Evolutionary conservation across 2,888 invertebrate genomes (phyloP).

Genomic region (Stictocephala bisonia): DNA sequence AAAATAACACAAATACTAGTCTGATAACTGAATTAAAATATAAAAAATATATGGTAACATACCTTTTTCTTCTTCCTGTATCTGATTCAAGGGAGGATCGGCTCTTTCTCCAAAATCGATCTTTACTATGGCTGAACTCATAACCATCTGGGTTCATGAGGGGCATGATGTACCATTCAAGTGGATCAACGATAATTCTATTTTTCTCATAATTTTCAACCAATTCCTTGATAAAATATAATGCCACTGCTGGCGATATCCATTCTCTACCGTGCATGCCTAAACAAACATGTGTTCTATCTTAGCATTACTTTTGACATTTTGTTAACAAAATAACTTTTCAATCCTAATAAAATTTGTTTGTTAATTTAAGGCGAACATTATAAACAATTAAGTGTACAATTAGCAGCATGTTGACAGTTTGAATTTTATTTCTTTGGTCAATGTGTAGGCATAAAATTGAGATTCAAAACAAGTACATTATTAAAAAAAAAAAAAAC

Average conservation of each 20-base stretch:
- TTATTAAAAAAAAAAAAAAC: no score
- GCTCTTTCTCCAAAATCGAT: slow-evolving; percentile 56
- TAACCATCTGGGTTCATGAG: slow-evolving; percentile 87
- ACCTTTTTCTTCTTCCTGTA: slow-evolving; percentile 35
- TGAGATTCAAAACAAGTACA: no score
- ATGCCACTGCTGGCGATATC: slow-evolving; percentile 84
- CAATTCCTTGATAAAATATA: slow-evolving; percentile 78
- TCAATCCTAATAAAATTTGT: no score
- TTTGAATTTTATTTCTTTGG: no score
- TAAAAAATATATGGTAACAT: not conserved
- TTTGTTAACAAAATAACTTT: no score
- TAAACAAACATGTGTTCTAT: slow-evolving; percentile 44
- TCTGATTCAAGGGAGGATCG: slow-evolving; percentile 37
- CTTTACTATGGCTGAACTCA: slow-evolving; percentile 72
- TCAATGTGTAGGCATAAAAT: no score
- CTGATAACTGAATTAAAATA: not conserved
- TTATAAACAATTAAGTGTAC: no score
- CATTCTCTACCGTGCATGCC: slow-evolving; percentile 92
- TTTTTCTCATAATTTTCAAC: slow-evolving; percentile 74
- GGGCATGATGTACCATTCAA: slow-evolving; percentile 81
- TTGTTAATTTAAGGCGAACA: no score
- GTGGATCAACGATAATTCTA: slow-evolving; percentile 61
- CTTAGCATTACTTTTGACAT: not conserved
- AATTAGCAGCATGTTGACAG: no score
- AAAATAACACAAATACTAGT: no score